Percentiles rank a stretch among this genome's conserved stretches.
These are phyloP conservation scores for Chorisops tibialis DNA, from an alignment of 2,888 invertebrate species.

Conservation along the genomic window DNA sequence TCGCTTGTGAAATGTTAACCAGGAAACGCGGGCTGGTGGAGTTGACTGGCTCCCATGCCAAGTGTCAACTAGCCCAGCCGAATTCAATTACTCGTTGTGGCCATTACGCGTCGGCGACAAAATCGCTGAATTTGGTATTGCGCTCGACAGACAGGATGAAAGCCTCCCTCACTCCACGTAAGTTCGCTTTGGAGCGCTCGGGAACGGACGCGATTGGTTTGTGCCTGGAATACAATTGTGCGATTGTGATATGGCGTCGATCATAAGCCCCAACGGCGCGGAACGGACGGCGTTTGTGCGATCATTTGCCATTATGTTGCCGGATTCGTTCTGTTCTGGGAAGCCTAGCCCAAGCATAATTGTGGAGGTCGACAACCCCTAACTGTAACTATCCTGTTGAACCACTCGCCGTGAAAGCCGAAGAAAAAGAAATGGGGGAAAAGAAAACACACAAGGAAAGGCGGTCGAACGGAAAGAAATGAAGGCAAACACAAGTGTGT, in stretches of 20 bases:
- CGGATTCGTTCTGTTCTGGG: slow-evolving; percentile 17
- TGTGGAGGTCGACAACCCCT: slow-evolving; percentile 29
- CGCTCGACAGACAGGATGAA: not conserved
- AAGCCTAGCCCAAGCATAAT: slow-evolving; percentile 22
- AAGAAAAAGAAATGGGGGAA: slow-evolving; percentile 10
- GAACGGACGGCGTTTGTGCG: too few relatives aligned
- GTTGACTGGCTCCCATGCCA: too few relatives aligned
- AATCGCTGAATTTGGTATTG: slow-evolving; percentile 12
- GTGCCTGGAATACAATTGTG: slow-evolving; percentile 20
- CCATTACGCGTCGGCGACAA: slow-evolving; percentile 2
- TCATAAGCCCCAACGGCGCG: slow-evolving; percentile 16
- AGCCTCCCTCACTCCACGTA: slow-evolving; percentile 1
- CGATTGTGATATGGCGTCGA: slow-evolving; percentile 7
- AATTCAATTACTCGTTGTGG: not conserved
- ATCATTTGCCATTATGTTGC: slow-evolving; percentile 20
- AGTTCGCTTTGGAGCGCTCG: not conserved
- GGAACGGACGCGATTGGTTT: slow-evolving; percentile 7
- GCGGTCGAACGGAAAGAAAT: slow-evolving; percentile 3
- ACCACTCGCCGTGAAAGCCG: slow-evolving; percentile 7
- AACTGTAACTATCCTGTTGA: slow-evolving; percentile 25
- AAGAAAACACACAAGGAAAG: not conserved
- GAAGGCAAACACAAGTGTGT: slow-evolving; percentile 15
- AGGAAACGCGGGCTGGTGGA: too few relatives aligned
- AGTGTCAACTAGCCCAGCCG: too few relatives aligned
- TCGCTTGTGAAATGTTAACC: too few relatives aligned